Conservation (phyloP, 2,888 invertebrate genomes). For the Tupiocoris notatus region DNA sequence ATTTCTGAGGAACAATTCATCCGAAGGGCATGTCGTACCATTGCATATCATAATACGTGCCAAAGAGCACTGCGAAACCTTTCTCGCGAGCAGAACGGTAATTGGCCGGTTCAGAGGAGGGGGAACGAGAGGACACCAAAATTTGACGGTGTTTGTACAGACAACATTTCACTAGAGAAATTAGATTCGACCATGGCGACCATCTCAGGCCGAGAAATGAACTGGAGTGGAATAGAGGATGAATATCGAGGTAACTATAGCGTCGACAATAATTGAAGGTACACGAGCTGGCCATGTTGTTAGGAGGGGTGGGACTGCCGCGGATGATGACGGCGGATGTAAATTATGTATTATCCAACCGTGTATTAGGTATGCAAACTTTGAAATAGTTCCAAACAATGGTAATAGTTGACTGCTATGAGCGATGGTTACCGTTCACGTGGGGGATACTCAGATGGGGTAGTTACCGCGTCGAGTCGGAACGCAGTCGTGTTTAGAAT, state of each 20-base stretch:
- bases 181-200: conserved; percentile 15
- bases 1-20: conserved; percentile 26
- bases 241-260: not conserved
- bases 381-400: conserved; percentile 40
- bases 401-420: conserved; percentile 29
- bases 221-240: not conserved
- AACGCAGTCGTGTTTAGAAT: conserved; percentile 28
- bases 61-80: conserved; percentile 10
- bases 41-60: not conserved
- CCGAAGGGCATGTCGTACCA: not conserved
- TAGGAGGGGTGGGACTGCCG: conserved; percentile 11
- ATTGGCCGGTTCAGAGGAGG: conserved; percentile 9
- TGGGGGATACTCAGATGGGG: not conserved
- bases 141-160: conserved; percentile 22
- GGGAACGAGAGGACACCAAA: conserved; percentile 16
- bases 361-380: conserved; percentile 35
- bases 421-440: conserved; percentile 5
- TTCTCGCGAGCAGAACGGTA: conserved; percentile 11
- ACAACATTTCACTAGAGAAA: conserved; percentile 26
- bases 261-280: conserved; percentile 23
- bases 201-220: not conserved
- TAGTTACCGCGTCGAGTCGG: not conserved
- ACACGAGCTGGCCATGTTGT: conserved; percentile 17
- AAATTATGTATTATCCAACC: conserved; percentile 30
- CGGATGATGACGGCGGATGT: not conserved